These are phyloP conservation scores for Caranx melampygus DNA, from an alignment of 2,113 vertebrate species.

Conservation along the genomic window DNA sequence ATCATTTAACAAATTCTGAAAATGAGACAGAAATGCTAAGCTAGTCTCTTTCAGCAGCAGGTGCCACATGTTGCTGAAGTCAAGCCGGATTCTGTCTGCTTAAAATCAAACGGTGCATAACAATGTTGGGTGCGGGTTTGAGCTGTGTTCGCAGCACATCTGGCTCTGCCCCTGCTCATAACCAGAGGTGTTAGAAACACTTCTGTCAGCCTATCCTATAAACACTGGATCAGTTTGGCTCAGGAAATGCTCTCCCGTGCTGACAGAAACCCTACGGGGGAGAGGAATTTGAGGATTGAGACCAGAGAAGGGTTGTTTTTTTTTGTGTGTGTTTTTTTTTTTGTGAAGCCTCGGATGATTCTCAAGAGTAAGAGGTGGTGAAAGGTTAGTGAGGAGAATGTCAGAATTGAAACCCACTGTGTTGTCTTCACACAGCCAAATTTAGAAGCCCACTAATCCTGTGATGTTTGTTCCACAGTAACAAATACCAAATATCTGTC, in stretches of 20 bases:
- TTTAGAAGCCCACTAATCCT: conserved; percentile 35
- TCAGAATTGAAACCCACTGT: conserved; percentile 38
- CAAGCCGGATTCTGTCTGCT: conserved; percentile 29
- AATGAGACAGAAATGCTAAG: conserved; percentile 1
- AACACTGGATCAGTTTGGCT: conserved; percentile 58
- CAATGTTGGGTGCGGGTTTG: conserved; percentile 39
- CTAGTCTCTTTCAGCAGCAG: not conserved
- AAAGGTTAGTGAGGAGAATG: conserved; percentile 62
- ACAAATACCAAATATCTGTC: conserved; percentile 44
- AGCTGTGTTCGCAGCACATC: conserved; percentile 71
- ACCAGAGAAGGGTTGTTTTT: conserved; percentile 3
- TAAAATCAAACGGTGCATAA: conserved; percentile 26
- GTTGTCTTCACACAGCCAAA: conserved; percentile 43
- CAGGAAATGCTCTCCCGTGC: conserved; percentile 45
- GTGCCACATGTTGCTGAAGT: conserved; percentile 37
- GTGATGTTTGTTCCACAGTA: conserved; percentile 52
- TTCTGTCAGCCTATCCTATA: conserved; percentile 60
- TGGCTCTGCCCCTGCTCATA: conserved; percentile 66
- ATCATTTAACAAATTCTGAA: not conserved
- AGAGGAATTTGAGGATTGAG: conserved; percentile 39
- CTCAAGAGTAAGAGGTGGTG: conserved; percentile 53
- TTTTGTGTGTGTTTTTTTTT: conserved; percentile 2
- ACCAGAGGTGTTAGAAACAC: conserved; percentile 71
- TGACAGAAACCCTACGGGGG: conserved; percentile 42
- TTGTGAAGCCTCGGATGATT: conserved; percentile 24